Base-by-base conservation (phyloP, 2,888 invertebrate genomes). In the Falcaria lacertinaria region DNA sequence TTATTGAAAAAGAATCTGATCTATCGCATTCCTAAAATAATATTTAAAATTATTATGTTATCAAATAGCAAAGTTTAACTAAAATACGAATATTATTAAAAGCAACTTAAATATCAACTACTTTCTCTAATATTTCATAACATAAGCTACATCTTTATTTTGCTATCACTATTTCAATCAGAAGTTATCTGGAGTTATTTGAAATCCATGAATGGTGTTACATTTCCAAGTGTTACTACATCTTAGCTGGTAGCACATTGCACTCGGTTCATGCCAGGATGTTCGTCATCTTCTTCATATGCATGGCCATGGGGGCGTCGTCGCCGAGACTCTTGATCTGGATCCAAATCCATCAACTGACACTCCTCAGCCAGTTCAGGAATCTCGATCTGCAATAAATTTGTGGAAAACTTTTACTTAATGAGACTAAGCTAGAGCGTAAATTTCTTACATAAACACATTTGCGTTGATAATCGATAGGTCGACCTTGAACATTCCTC, bases 341-440 rank as follows among this genome's bases (percentile, higher is more conserved):
- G 95, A 76, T 97, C 95, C 65, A 95, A 91, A 35, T 96, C 94
- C 57, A 92, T 85, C 63, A 97, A 85, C 28, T 81, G 74, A 55
- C 93, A 94, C 71, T 96, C 95, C 68, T 96, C 96, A 0, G 93
- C 94, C 50, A 92, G 90, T 62, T 95, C 95, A 0, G 96, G 95
- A 61, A 96, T 92, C 54, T 85, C 80, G 45, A 85, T 67, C 88
- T 89, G 59, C 3, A 8, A 3, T 28, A 28, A 28, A 28, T 28
- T 11, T n/a, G n/a, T n/a, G n/a, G n/a, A n/a, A n/a, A n/a, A n/a
- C n/a, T n/a, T n/a, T n/a, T n/a, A n/a, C n/a, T n/a, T n/a, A n/a
- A n/a, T n/a, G n/a, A n/a, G n/a, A n/a, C n/a, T n/a, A n/a, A n/a
- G n/a, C n/a, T n/a, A n/a, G n/a, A n/a, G n/a, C n/a, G n/a, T n/a